Percentiles rank a stretch among this genome's conserved stretches.
These are phyloP conservation scores for Styela clava DNA, from an alignment of 23 tunicate species.

Conservation along the genomic window DNA sequence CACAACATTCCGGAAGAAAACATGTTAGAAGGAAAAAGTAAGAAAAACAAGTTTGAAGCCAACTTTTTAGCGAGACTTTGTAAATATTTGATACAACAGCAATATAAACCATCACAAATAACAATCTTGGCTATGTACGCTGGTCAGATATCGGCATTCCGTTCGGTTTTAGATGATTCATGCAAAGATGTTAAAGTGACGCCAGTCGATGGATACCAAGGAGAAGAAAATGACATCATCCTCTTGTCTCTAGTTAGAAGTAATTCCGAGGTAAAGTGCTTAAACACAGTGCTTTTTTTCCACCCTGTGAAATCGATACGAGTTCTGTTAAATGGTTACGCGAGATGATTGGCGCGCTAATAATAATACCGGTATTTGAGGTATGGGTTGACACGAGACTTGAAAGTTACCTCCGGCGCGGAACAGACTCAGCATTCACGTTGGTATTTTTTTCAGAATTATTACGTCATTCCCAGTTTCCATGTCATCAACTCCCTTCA, in stretches of 20 bases:
- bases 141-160: slow-evolving; percentile 27
- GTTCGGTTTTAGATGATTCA: neutral
- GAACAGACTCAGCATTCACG: too few relatives aligned
- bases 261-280: slow-evolving; percentile 42
- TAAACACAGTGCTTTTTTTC: too few relatives aligned
- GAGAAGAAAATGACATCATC: slow-evolving; percentile 70
- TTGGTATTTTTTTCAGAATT: too few relatives aligned
- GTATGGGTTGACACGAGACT: neutral
- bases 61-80: neutral
- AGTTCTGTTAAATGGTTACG: too few relatives aligned
- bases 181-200: slow-evolving; percentile 27
- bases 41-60: slow-evolving; percentile 5
- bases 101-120: slow-evolving; percentile 2
- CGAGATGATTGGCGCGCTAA: too few relatives aligned
- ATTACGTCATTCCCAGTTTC: too few relatives aligned
- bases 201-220: slow-evolving; percentile 57
- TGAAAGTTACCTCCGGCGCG: neutral
- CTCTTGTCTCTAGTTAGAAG: slow-evolving; percentile 55
- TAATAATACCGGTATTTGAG: too few relatives aligned
- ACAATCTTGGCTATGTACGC: slow-evolving; percentile 24
- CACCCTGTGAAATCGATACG: too few relatives aligned
- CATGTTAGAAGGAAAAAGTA: slow-evolving; percentile 11
- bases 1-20: slow-evolving; percentile 7
- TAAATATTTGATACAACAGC: neutral
- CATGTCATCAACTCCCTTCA: neutral